phyloP scores from a whole-genome alignment of 2,888 invertebrate genomes.

The Agrochola macilenta region DNA sequence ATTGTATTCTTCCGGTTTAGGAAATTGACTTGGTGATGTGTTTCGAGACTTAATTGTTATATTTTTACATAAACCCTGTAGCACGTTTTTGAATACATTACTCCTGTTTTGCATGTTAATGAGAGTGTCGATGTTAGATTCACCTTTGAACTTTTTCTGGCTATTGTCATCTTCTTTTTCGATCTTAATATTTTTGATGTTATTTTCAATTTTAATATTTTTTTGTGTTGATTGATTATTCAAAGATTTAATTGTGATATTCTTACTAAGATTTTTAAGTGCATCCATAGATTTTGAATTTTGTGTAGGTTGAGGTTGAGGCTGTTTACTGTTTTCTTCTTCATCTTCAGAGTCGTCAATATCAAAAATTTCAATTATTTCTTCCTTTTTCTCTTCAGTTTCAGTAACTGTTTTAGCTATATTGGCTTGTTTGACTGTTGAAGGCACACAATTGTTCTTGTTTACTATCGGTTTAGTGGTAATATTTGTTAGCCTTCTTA shows the following conservation, averaged over 20 bases:
- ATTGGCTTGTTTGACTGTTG: conserved; percentile 55
- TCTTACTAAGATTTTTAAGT: conserved; percentile 78
- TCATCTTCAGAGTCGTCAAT: conserved; percentile 87
- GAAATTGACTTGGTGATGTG: conserved; percentile 71
- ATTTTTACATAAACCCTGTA: conserved; percentile 82
- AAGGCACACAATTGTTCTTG: conserved; percentile 25
- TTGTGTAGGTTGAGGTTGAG: conserved; percentile 35
- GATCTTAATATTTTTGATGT: conserved; percentile 43
- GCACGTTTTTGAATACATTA: conserved; percentile 73
- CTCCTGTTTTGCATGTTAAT: conserved; percentile 56
- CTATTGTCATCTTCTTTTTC: conserved; percentile 57
- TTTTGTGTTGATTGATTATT: conserved; percentile 55
- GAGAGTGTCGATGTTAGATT: conserved; percentile 53
- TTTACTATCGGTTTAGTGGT: conserved; percentile 59
- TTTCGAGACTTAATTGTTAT: conserved; percentile 82
- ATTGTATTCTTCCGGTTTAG: conserved; percentile 64
- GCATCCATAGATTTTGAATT: conserved; percentile 65
- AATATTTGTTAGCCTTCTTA: conserved; percentile 53
- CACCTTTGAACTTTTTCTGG: conserved; percentile 48
- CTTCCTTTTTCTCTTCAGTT: conserved; percentile 70
- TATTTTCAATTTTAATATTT: conserved; percentile 51
- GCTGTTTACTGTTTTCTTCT: conserved; percentile 57
- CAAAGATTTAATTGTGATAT: conserved; percentile 78
- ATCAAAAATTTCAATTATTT: conserved; percentile 84
- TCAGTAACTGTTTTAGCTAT: conserved; percentile 66